Percentiles rank a stretch among this genome's conserved stretches.
phyloP scores from a whole-genome alignment of 2,888 invertebrate species.

The Apantesis nais region DNA sequence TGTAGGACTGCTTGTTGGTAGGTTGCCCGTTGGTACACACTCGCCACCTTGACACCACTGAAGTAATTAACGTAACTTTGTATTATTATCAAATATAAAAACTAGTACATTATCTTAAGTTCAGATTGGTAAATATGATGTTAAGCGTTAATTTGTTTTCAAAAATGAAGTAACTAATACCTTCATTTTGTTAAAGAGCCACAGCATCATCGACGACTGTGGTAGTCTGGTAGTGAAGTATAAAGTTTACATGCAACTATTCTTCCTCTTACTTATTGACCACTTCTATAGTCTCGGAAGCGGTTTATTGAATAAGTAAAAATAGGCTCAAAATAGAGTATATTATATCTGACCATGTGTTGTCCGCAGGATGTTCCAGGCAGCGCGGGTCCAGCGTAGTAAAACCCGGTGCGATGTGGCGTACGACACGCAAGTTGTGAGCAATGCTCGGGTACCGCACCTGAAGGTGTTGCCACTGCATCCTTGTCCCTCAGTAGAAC shows the following conservation, averaged over 20 bases:
- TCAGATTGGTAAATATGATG: background rate
- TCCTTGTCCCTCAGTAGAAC: constrained; percentile 88
- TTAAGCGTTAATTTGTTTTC: background rate
- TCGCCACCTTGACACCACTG: constrained; percentile 89
- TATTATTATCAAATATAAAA: background rate
- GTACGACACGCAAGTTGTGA: constrained; percentile 89
- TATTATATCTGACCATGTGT: constrained; percentile 79
- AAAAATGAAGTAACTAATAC: background rate
- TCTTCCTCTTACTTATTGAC: too few species aligned
- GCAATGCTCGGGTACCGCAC: constrained; percentile 78
- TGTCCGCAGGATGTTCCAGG: constrained; percentile 91
- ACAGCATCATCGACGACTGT: background rate
- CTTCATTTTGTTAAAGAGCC: background rate
- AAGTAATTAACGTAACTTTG: constrained; percentile 22
- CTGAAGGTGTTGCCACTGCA: constrained; percentile 85
- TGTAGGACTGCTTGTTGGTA: constrained; percentile 62
- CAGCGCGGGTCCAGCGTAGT: constrained; percentile 92
- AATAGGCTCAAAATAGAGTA: background rate
- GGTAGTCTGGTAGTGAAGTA: background rate
- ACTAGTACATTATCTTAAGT: background rate
- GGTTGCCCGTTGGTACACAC: constrained; percentile 79
- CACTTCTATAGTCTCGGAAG: background rate
- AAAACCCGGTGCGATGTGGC: constrained; percentile 90
- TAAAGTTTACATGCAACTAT: background rate
- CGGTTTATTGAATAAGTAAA: background rate